Base-by-base conservation (phyloP, 2,113 vertebrate genomes). In the Apus apus region DNA sequence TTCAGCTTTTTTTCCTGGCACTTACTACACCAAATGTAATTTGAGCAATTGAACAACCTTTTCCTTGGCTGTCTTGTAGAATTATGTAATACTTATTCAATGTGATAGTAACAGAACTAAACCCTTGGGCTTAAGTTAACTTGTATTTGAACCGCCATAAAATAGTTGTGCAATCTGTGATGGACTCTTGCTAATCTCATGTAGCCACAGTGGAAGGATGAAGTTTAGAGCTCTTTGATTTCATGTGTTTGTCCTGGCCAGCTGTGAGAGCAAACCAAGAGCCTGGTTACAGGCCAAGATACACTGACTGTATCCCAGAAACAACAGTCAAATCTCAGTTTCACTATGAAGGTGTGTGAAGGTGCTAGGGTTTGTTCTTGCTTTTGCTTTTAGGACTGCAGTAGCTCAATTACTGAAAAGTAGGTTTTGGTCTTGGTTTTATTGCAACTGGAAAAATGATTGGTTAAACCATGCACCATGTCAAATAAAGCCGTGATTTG, bases 391-490 rank as follows among this genome's bases (percentile, higher is more conserved):
- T 56, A 29, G 21, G 32, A 26, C 32, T 76, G 29, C 32, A 51
- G 5, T 19, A 60, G 12, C 13, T 85, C 43, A 26, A 1, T 51
- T 19, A 26, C n/a, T 73, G 36, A 65, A 45, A 30, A 78, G 53
- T 29, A 29, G 12, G 21, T 18, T 6, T 45, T 56, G 25, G n/a
- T 58, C 13, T n/a, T 34, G 26, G 15, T 7, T 72, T 79, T 50
- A 6, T 21, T 58, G 10, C 30, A 68, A 5, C 7, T 67, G 34
- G 34, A 53, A 87, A 62, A 84, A 68, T 26, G 7, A 45, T 40
- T 18, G 7, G 14, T 27, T 64, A 26, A 56, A 57, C 9, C 15
- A 34, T 9, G 14, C 1, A 0, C 13, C 5, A 1, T 45, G 7
- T 34, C 45, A 30, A 20, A 27, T 5, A 21, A 8, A 29, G 17